Evolutionary conservation across 2,113 vertebrate genomes (phyloP), one percentile per base, ranked within the genome.

Genomic region (Sorex araneus): DNA sequence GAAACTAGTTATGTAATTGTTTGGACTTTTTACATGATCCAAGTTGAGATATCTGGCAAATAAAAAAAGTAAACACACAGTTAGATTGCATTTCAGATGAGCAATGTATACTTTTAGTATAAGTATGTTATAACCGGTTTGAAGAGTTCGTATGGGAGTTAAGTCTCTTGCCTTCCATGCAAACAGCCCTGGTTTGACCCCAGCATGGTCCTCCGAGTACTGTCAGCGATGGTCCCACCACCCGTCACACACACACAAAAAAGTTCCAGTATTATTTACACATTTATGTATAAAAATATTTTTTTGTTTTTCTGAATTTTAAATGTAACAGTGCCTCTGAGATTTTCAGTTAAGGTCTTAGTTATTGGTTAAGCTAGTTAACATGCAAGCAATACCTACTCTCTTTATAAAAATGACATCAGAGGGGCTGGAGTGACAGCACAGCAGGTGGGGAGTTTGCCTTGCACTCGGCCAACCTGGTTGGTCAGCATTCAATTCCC

Each of bases 51-150:
- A 69, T 47, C 84, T 57, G 82, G 36, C 54, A 92, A 81, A 82
- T 23, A 92, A 81, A 90, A 90, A 93, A 78, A 10, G n/a, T 2
- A 45, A 19, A 18, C 21, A 70, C n/a, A 76, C 3, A 25, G 8
- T 84, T 92, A 74, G 81, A 69, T 69, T 90, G 27, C 82, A 83
- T 85, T 89, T 77, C 16, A 90, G 40, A 80, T 40, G 69, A 81
- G 64, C 8, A 23, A 45, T 60, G 36, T 79, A 27, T 64, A 82
- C 67, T 75, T 85, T 67, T 76, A 32, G 77, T 71, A 47, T 77
- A 64, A 63, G 19, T 83, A 34, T 64, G 15, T 67, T 57, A 60
- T 60, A 60, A 60, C 18, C 21, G 19, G 5, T 60, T 60, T 60
- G 57, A 60, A 60, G 57, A 60, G 21, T 60, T 60, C 23, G 57